phyloP scores from a whole-genome alignment of 2,888 invertebrate species.

The Stenchaetothrips biformis region DNA sequence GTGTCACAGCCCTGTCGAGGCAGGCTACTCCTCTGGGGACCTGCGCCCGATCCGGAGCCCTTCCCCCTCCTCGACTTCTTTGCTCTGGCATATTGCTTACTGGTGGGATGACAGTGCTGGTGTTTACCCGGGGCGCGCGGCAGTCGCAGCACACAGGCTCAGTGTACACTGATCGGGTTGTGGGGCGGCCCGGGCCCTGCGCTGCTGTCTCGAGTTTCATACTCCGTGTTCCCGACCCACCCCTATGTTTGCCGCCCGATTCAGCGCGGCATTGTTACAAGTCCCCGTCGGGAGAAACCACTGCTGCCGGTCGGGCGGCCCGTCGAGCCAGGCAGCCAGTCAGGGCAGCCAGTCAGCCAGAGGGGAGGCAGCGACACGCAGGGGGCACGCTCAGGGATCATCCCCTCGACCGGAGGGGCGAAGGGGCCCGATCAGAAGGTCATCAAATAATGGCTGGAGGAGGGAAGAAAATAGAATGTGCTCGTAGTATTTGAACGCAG shows the following conservation, averaged over 20 bases:
- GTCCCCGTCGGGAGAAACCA: not conserved
- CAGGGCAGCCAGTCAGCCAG: too few relatives aligned
- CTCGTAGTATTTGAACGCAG: too few relatives aligned
- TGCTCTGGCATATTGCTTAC: slow-evolving; percentile 12
- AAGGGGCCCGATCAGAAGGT: too few relatives aligned
- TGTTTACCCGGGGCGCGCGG: not conserved
- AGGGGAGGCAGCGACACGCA: too few relatives aligned
- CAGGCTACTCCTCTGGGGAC: not conserved
- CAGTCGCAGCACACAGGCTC: not conserved
- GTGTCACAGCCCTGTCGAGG: not conserved
- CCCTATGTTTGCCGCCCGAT: slow-evolving; percentile 8
- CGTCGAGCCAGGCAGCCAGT: too few relatives aligned
- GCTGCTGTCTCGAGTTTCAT: not conserved
- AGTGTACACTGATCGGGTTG: slow-evolving; percentile 10
- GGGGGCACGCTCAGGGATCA: too few relatives aligned
- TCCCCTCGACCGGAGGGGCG: too few relatives aligned
- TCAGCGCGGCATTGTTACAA: not conserved
- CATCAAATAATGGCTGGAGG: too few relatives aligned
- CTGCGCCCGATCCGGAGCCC: too few relatives aligned
- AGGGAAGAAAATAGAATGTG: too few relatives aligned
- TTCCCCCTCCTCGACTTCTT: not conserved
- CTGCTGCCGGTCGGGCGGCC: not conserved
- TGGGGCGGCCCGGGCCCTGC: not conserved
- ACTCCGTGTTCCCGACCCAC: not conserved
- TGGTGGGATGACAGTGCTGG: slow-evolving; percentile 7